phyloP scores from a whole-genome alignment of 2,113 vertebrate species.

The Otolemur garnettii region DNA sequence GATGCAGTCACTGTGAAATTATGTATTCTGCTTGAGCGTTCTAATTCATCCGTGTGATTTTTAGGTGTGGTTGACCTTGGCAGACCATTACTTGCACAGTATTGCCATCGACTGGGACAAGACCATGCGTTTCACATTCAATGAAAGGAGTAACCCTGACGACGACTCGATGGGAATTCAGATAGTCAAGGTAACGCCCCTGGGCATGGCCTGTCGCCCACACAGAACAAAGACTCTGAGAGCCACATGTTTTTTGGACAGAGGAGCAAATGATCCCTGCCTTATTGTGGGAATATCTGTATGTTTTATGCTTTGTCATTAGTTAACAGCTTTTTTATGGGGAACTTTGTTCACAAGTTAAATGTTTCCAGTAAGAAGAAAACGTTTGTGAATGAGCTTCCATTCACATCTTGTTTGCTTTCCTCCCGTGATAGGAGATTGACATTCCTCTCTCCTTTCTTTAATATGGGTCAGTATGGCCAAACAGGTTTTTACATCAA shows the following conservation, averaged over 20 bases:
- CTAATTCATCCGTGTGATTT: constrained; percentile 57
- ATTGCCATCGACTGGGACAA: constrained; percentile 99
- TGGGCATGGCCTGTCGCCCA: neutral
- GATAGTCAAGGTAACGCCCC: constrained; percentile 95
- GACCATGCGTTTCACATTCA: constrained; percentile 98
- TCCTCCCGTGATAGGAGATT: neutral
- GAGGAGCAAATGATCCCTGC: neutral
- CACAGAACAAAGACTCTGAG: neutral
- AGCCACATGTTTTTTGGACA: neutral
- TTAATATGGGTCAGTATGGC: neutral
- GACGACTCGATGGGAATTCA: constrained; percentile 99
- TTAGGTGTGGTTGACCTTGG: constrained; percentile 98
- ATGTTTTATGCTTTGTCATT: neutral
- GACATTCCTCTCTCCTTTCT: neutral
- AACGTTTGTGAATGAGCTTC: neutral
- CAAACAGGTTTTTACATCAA: constrained; percentile 56
- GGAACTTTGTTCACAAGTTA: constrained; percentile 48
- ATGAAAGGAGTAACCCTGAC: constrained; percentile 98
- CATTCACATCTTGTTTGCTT: neutral
- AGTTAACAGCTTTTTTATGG: neutral
- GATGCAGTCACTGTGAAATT: neutral
- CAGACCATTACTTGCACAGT: constrained; percentile 97
- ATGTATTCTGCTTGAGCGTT: neutral
- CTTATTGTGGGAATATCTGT: neutral
- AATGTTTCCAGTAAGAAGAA: constrained; percentile 33